These are phyloP conservation scores for Dryadula phaetusa DNA, from an alignment of 2,888 invertebrate genomes.

Conservation along the genomic window DNA sequence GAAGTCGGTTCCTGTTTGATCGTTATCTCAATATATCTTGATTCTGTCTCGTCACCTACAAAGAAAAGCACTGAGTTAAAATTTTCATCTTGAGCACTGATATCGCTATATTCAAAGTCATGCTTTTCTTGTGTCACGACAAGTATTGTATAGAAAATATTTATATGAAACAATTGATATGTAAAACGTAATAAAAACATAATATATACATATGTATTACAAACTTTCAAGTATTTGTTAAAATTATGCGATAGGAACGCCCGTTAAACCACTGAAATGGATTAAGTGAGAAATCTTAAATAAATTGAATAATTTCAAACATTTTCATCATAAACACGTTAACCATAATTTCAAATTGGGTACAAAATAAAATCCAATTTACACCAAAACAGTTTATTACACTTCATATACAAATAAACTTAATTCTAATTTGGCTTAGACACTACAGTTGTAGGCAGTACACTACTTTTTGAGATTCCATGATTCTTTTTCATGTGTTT, in stretches of 20 bases:
- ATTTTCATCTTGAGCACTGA: conserved; percentile 36
- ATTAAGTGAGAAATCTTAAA: conserved; percentile 5
- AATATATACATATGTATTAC: not conserved
- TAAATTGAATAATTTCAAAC: not conserved
- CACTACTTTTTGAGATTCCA: conserved; percentile 57
- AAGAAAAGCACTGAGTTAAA: conserved; percentile 44
- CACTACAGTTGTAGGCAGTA: conserved; percentile 39
- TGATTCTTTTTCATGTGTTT: conserved; percentile 79
- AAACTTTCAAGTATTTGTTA: not conserved
- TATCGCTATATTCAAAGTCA: conserved; percentile 32
- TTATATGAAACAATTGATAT: not conserved
- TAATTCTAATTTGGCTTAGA: conserved; percentile 32
- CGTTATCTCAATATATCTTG: conserved; percentile 37
- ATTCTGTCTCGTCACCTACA: conserved; percentile 42
- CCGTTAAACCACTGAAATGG: conserved; percentile 5
- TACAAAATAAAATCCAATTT: conserved; percentile 28
- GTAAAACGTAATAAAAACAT: not conserved
- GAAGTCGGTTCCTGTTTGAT: conserved; percentile 43
- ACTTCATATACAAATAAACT: conserved; percentile 32
- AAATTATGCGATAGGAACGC: conserved; percentile 3
- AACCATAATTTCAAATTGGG: not conserved
- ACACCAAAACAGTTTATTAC: conserved; percentile 37
- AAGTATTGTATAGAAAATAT: conserved; percentile 2
- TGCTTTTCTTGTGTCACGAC: conserved; percentile 21
- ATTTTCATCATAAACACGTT: not conserved